These are phyloP conservation scores for Bombus pyrosoma DNA, from an alignment of 1,140 invertebrate genomes.

Conservation along the genomic window DNA sequence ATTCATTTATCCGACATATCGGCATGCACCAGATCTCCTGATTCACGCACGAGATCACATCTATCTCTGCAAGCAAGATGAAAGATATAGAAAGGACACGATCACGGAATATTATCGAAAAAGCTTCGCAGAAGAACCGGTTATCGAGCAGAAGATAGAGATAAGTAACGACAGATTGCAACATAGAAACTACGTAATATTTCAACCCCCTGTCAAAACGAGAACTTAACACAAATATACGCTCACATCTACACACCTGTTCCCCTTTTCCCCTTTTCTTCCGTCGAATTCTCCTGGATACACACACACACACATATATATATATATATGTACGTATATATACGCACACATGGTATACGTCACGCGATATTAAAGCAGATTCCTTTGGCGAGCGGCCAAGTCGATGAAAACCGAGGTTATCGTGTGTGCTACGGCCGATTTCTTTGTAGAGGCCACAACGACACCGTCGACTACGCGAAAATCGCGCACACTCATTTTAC, in stretches of 20 bases:
- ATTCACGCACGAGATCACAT: neutral
- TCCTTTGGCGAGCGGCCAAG: slow-evolving; percentile 57
- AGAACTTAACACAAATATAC: slow-evolving; percentile 31
- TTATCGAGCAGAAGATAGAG: neutral
- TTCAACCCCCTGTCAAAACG: slow-evolving; percentile 42
- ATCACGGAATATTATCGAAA: slow-evolving; percentile 12
- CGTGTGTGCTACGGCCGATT: slow-evolving; percentile 7
- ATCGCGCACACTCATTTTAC: neutral
- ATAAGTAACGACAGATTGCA: slow-evolving; percentile 3
- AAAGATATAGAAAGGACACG: neutral
- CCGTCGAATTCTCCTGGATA: slow-evolving; percentile 21
- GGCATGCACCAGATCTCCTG: neutral
- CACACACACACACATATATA: no score
- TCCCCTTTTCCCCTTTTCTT: slow-evolving; percentile 44
- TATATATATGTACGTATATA: neutral
- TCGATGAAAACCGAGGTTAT: slow-evolving; percentile 53
- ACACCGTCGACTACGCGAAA: neutral
- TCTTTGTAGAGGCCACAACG: neutral
- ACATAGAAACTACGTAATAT: slow-evolving; percentile 38
- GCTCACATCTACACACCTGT: neutral
- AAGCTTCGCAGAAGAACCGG: neutral
- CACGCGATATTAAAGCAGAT: slow-evolving; percentile 64
- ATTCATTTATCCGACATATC: neutral
- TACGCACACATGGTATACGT: slow-evolving; percentile 11
- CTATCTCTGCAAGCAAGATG: neutral